Evolutionary conservation across 92 coral and sea anemone genomes (phyloP), one percentile per base, ranked within the genome.

Genomic region (Palythoa grandis): DNA sequence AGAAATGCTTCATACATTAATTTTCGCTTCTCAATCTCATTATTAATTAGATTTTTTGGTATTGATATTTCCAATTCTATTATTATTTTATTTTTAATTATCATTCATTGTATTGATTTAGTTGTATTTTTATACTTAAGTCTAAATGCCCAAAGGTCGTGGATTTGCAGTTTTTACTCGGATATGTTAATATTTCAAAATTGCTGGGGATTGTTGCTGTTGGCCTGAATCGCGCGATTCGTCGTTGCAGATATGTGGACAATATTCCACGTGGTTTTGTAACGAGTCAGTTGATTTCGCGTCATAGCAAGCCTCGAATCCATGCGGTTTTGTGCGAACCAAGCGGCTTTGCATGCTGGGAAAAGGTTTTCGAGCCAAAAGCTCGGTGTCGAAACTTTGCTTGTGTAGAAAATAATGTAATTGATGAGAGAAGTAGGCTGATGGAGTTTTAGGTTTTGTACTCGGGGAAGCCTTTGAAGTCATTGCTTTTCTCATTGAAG

Each of bases 241-340:
- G 15, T 11, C 4, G n/a, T 53, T 53, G 35, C 82, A 12, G 13
- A 19, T 7, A 19, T 25, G 83, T 16, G 9, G 9, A 19, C n/a
- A 52, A 77, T 25, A 57, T 19, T 78, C 83, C 83, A 79, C 73
- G 84, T 79, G 84, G 69, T 65, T 67, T 20, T n/a, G 37, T 15
- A 29, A 29, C 10, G 22, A 17, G 1, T 4, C 10, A 63, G 23
- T 68, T 10, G 20, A 71, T 37, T 39, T 71, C 52, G 53, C 15
- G 76, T 76, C 82, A 14, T n/a, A 4, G 38, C n/a, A 24, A 80
- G 74, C 85, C 85, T 80, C 85, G 85, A 66, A 25, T 63, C 38
- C 85, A 66, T 80, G 85, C 85, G 22, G 61, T 12, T 73, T 43
- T 35, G 65, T 29, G 63, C 85, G 43, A 25, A 16, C 75, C 7